A percentile compares a stretch with the other conserved stretches of the same genome.
These are phyloP conservation scores for Torymus auratus DNA, from an alignment of 2,888 invertebrate species.

Conservation along the genomic window DNA sequence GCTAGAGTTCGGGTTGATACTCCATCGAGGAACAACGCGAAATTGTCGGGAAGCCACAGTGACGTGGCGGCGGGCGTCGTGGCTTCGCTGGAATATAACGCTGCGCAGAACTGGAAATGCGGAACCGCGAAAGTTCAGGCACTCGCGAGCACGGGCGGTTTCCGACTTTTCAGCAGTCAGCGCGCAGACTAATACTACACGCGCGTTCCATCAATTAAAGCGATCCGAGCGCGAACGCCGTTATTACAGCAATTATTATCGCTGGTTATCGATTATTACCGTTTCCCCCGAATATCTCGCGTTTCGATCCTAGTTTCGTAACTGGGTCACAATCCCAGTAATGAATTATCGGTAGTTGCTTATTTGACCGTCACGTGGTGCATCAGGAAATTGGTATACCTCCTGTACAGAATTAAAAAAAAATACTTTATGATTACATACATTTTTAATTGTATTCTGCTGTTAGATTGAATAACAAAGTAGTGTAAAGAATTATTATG, in stretches of 20 bases:
- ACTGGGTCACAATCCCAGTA: not conserved
- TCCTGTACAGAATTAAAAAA: too few species aligned
- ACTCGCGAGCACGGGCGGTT: not conserved
- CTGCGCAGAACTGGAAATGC: not conserved
- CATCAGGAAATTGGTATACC: too few species aligned
- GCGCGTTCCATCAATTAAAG: slow-evolving; percentile 18
- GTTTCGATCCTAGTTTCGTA: not conserved
- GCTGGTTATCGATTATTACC: not conserved
- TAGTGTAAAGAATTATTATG: too few species aligned
- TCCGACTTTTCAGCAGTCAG: slow-evolving; percentile 19
- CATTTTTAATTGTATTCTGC: too few species aligned
- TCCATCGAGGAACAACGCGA: slow-evolving; percentile 9
- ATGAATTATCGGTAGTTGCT: not conserved
- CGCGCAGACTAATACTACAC: too few species aligned
- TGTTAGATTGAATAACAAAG: too few species aligned
- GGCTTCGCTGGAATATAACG: slow-evolving; percentile 24
- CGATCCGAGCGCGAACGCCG: not conserved
- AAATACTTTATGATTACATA: too few species aligned
- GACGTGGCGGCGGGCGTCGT: slow-evolving; percentile 27
- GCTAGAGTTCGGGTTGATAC: slow-evolving; percentile 9
- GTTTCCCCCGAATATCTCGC: not conserved
- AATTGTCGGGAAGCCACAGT: slow-evolving; percentile 46
- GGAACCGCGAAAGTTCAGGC: slow-evolving; percentile 14
- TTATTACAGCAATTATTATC: slow-evolving; percentile 9
- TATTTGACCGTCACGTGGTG: too few species aligned